These are phyloP conservation scores for Quadriops clusia DNA, from an alignment of 2,888 invertebrate species.

Conservation along the genomic window DNA sequence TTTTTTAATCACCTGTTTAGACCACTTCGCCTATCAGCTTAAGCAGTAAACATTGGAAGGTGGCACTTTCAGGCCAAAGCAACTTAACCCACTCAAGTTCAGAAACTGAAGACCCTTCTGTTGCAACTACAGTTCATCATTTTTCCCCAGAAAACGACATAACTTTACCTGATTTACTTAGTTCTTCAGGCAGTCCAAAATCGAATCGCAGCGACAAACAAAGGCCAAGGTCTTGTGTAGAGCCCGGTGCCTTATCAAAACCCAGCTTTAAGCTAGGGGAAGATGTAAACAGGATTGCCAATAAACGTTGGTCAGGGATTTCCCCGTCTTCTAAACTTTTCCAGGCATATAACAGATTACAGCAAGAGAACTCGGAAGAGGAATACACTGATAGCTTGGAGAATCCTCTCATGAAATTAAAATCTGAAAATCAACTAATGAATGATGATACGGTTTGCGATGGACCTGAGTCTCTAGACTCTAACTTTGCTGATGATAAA, in stretches of 20 bases:
- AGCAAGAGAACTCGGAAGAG: slow-evolving; percentile 52
- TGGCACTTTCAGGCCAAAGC: too few relatives aligned
- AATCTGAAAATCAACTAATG: slow-evolving; percentile 6
- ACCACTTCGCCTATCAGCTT: too few relatives aligned
- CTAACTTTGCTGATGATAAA: slow-evolving; percentile 32
- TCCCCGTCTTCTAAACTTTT: slow-evolving; percentile 58
- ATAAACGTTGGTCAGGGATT: slow-evolving; percentile 63
- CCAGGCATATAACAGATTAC: slow-evolving; percentile 59
- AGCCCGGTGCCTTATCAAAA: slow-evolving; percentile 34
- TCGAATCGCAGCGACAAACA: slow-evolving; percentile 40
- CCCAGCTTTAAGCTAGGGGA: slow-evolving; percentile 32
- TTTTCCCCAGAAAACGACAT: slow-evolving; percentile 40
- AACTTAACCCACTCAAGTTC: slow-evolving; percentile 44
- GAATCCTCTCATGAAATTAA: slow-evolving; percentile 22
- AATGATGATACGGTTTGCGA: slow-evolving; percentile 15
- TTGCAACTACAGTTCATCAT: slow-evolving; percentile 42
- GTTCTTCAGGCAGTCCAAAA: slow-evolving; percentile 44
- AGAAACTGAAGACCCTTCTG: slow-evolving; percentile 30
- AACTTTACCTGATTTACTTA: slow-evolving; percentile 44
- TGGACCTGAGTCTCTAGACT: slow-evolving; percentile 32
- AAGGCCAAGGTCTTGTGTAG: slow-evolving; percentile 61
- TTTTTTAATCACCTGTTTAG: too few relatives aligned
- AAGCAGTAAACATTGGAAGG: too few relatives aligned
- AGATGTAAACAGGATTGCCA: slow-evolving; percentile 36
- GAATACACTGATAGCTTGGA: slow-evolving; percentile 67